Evolutionary conservation across 2,888 invertebrate genomes (phyloP), one percentile per base, ranked within the genome.

Genomic region (Danaus chrysippus): DNA sequence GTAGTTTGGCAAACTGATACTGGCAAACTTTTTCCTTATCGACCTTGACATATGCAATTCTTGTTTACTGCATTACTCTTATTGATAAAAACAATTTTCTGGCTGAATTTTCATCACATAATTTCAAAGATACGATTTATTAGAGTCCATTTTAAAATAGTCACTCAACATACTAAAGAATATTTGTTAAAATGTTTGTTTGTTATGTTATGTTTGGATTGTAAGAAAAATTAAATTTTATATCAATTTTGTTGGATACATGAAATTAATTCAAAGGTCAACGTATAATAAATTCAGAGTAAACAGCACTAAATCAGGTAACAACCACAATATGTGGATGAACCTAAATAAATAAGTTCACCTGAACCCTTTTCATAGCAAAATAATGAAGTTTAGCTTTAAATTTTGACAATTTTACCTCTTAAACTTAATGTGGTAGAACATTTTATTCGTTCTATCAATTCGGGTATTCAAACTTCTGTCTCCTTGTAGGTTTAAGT

Each of bases 1-100:
- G 56, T 59, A 34, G 42, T 63, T 63, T 63, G 65, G 65, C 63
- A 61, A 54, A 58, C 58, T 15, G 23, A 43, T 54, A 57, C 63
- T 65, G 60, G 61, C 63, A 11, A n/a, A n/a, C 46, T 46, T 46
- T n/a, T n/a, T 46, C 42, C 17, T 42, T 46, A 42, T 23, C 46
- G 56, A 65, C 65, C 61, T 65, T 65, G 63, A 63, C 65, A 61
- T 56, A 17, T 17, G 17, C 49, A 49, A 10, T 17, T 10, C 17
- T 49, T 49, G 49, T 49, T 17, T 46, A 46, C 15, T 46, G 15
- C 46, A n/a, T 46, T 8, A 10, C 10, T 3, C 6, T 10, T 15
- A 46, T 46, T 15, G n/a, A 46, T 34, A 34, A 34, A 34, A 34
- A 34, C 23, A 34, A 3, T 34, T 34, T 34, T 34, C 23, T 34